Evolutionary conservation across 2,888 invertebrate species (phyloP).

Genomic region (Mellilla xanthometata): DNA sequence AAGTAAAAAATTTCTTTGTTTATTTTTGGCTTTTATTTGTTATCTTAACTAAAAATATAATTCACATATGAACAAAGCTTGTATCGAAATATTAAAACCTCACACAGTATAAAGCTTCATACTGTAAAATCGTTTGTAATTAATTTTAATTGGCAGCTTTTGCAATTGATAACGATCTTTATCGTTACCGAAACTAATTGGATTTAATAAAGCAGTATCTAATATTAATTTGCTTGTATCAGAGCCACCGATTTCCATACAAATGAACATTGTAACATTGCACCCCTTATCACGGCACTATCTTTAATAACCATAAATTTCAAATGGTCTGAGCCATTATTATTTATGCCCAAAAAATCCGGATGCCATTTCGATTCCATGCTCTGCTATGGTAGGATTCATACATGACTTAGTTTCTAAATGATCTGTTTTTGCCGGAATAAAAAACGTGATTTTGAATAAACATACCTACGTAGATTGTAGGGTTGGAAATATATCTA

Average conservation of each 20-base stretch:
- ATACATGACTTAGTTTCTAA: slow-evolving; percentile 10
- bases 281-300: slow-evolving; percentile 60
- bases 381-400: slow-evolving; percentile 23
- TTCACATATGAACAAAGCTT: too few species aligned
- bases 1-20: too few species aligned
- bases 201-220: slow-evolving; percentile 17
- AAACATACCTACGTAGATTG: too few species aligned
- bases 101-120: too few species aligned
- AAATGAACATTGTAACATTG: slow-evolving; percentile 69
- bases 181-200: slow-evolving; percentile 15
- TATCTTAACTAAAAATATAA: too few species aligned
- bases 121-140: background rate
- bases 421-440: slow-evolving; percentile 1
- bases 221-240: slow-evolving; percentile 38
- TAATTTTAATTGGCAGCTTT: background rate
- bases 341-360: slow-evolving; percentile 62
- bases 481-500: too few species aligned
- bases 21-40: too few species aligned
- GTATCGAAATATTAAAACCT: too few species aligned
- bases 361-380: slow-evolving; percentile 37
- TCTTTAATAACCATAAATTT: slow-evolving; percentile 81
- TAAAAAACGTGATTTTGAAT: too few species aligned
- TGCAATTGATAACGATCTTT: slow-evolving; percentile 1
- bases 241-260: slow-evolving; percentile 65
- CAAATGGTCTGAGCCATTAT: slow-evolving; percentile 60